A percentile compares a stretch with the other conserved stretches of the same genome.
Conservation (phyloP, 1,140 invertebrate species). For the Magallana angulata region DNA sequence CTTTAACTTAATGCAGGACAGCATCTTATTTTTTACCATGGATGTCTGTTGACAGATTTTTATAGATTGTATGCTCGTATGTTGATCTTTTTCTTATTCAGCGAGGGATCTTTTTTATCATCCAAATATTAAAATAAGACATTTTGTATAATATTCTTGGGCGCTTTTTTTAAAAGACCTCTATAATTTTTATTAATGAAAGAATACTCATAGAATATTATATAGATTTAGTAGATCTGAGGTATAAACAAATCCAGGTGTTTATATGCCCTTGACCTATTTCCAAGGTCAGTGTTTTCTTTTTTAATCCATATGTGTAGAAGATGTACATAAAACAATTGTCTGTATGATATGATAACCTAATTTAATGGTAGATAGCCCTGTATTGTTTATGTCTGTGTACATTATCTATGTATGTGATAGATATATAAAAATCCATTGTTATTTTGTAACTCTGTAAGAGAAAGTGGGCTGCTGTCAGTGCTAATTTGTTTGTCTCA, state of each 20-base stretch:
- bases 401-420: constrained; percentile 1
- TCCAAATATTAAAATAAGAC: too few species aligned
- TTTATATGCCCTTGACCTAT: constrained; percentile 12
- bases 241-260: constrained; percentile 18
- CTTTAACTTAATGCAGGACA: background rate
- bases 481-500: background rate
- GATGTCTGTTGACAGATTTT: background rate
- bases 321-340: background rate
- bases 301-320: constrained; percentile 24
- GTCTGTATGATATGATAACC: background rate
- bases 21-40: background rate
- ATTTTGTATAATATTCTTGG: constrained; percentile 5
- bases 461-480: background rate
- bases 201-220: constrained; percentile 26
- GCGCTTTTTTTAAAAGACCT: background rate
- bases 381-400: constrained; percentile 17
- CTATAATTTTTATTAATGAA: constrained; percentile 17
- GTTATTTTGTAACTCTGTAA: constrained; percentile 11
- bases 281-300: constrained; percentile 3
- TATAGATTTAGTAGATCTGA: constrained; percentile 14
- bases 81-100: background rate
- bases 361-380: constrained; percentile 26
- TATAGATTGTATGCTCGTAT: background rate
- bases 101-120: background rate
- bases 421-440: constrained; percentile 31